These are phyloP conservation scores for Stegodyphus mimosarum DNA, from an alignment of 1,140 invertebrate species.

Conservation along the genomic window DNA sequence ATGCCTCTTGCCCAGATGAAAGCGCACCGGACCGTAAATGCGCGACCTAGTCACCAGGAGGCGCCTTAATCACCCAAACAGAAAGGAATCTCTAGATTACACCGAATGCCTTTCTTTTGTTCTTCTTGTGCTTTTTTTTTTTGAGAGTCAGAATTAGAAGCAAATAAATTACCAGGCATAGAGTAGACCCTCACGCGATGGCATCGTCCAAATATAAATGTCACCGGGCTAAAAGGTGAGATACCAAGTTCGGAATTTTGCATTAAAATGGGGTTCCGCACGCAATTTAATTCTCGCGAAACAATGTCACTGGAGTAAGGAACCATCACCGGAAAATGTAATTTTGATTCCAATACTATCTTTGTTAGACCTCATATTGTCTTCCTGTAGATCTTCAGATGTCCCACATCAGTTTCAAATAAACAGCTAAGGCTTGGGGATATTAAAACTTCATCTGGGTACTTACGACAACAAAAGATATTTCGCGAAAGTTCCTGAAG, in stretches of 20 bases:
- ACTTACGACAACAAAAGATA: too few relatives aligned
- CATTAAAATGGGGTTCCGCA: neutral
- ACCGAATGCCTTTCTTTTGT: neutral
- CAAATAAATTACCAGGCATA: neutral
- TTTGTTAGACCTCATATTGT: too few relatives aligned
- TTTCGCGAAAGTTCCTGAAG: too few relatives aligned
- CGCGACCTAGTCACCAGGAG: slow-evolving; percentile 14
- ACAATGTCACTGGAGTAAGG: slow-evolving; percentile 40
- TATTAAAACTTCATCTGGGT: too few relatives aligned
- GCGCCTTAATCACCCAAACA: neutral
- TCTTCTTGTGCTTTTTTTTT: neutral
- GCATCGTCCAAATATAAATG: neutral
- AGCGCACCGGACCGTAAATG: slow-evolving; percentile 6
- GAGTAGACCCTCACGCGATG: neutral
- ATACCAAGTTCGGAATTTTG: slow-evolving; percentile 2
- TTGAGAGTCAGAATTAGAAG: neutral
- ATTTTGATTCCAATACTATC: too few relatives aligned
- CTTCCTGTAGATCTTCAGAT: too few relatives aligned
- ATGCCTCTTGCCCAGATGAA: neutral
- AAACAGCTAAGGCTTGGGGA: too few relatives aligned
- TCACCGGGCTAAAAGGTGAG: slow-evolving; percentile 46
- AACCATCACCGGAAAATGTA: neutral
- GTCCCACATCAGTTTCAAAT: too few relatives aligned
- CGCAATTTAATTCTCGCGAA: neutral
- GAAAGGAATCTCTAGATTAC: slow-evolving; percentile 15